Percentiles rank a stretch among this genome's conserved stretches.
phyloP scores from a whole-genome alignment of 2,797 vertebrate genomes.

The Coluber constrictor region DNA sequence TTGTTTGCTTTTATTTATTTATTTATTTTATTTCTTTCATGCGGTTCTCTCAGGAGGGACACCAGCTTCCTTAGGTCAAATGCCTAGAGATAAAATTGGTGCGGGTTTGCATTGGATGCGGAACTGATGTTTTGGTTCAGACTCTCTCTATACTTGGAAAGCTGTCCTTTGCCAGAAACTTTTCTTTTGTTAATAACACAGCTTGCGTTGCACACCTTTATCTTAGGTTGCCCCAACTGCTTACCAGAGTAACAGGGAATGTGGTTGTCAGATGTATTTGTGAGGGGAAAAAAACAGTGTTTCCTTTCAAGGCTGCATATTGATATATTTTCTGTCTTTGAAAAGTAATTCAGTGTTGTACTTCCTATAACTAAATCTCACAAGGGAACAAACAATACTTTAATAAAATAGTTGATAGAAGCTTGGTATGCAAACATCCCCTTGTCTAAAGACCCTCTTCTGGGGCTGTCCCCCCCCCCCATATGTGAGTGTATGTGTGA shows the following conservation, averaged over 20 bases:
- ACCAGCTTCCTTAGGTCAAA: conserved; percentile 2
- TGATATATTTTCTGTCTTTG: neutral
- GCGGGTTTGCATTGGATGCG: neutral
- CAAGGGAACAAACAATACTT: neutral
- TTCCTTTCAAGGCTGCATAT: neutral
- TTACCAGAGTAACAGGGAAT: neutral
- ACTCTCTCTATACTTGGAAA: neutral
- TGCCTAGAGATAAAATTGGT: neutral
- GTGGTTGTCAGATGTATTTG: neutral
- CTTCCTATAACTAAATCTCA: neutral
- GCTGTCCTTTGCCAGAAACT: conserved; percentile 23
- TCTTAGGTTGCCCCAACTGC: conserved; percentile 8
- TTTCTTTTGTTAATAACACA: neutral
- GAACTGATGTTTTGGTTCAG: neutral
- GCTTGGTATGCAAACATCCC: neutral
- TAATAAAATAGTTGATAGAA: neutral
- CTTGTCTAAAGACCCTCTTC: neutral
- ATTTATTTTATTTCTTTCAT: neutral
- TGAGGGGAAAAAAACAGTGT: neutral
- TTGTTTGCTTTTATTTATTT: neutral
- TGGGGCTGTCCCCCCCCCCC: neutral
- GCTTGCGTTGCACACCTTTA: neutral
- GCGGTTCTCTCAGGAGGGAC: neutral
- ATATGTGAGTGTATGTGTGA: neutral
- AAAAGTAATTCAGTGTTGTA: neutral